Evolutionary conservation across 2,113 vertebrate species (phyloP), one percentile per base, ranked within the genome.

Genomic region (Prionailurus viverrinus): DNA sequence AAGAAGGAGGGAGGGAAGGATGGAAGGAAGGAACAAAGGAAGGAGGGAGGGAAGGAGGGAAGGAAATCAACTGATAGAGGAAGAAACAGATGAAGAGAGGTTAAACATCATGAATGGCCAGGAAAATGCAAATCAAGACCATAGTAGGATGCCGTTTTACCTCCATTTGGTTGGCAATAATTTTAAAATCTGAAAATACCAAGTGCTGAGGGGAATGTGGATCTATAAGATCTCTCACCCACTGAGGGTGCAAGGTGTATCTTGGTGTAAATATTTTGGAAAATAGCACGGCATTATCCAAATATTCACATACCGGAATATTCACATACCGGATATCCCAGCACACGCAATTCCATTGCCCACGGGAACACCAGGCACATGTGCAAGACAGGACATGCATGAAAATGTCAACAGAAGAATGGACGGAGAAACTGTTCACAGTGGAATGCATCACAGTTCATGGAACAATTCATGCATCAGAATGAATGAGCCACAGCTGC

Each of bases 281-380:
- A 83, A 74, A 29, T 11, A 51, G 25, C 1, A 0, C 11, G 68
- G 41, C 41, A 12, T 53, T 39, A 18, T 39, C 41, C 41, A 41
- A 41, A 41, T 41, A 41, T 41, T 41, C 39, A 41, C 39, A 5
- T 41, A 41, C 39, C 4, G 25, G 18, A 15, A 39, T 3, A 21
- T 15, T 23, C 69, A 12, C 13, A 11, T 11, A 11, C 33, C 23
- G 12, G n/a, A 0, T 25, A 53, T 31, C 71, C 41, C 39, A 76
- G 33, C 0, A 11, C 65, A 31, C 0, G 0, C 25, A 5, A 39
- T 39, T 29, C 33, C 36, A 4, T 13, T 33, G 36, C 6, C 45
- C 61, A 21, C 0, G 3, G 23, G 10, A 12, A 69, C 29, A 7
- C 63, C 55, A 53, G 69, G 27, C 13, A 0, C 5, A 8, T 21